Evolutionary conservation across 2,888 invertebrate species (phyloP), one percentile per base, ranked within the genome.

Genomic region (Brachyptera risi): DNA sequence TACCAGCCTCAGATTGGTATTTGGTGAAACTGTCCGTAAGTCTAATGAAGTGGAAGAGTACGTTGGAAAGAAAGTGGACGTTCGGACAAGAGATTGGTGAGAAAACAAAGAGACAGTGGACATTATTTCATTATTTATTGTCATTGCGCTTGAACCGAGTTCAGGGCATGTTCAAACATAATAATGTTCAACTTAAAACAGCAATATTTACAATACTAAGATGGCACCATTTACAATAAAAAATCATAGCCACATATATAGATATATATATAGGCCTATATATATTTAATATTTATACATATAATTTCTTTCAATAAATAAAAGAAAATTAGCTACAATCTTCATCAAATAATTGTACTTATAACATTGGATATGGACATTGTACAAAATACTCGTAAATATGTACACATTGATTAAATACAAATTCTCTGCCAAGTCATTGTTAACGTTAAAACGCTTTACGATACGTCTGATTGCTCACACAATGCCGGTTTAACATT

Each of bases 81-180:
- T n/a, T n/a, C n/a, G n/a, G n/a, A n/a, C n/a, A n/a, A n/a, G n/a
- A n/a, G n/a, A n/a, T n/a, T n/a, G n/a, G n/a, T n/a, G n/a, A n/a
- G n/a, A n/a, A n/a, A n/a, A n/a, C n/a, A n/a, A n/a, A n/a, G n/a
- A n/a, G n/a, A n/a, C n/a, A n/a, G n/a, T n/a, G n/a, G n/a, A n/a
- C n/a, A n/a, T n/a, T 35, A 40, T 60, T 60, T 27, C 40, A 54
- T 42, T 51, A 56, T 60, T 60, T 60, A 60, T 60, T 60, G 60
- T 60, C 60, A 60, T 38, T 37, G 15, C 27, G 40, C 19, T 23
- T 27, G 15, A 5, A 31, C 26, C 35, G n/a, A 31, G 13, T 27
- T 49, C 26, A 50, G 47, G 4, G 19, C 37, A 31, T 23, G 23
- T 31, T 31, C 11, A 31, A 11, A 31, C 11, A 31, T 31, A 31